Percentiles rank a stretch among this genome's conserved stretches.
These are phyloP conservation scores for Thrips palmi DNA, from an alignment of 1,140 invertebrate genomes.

Conservation along the genomic window DNA sequence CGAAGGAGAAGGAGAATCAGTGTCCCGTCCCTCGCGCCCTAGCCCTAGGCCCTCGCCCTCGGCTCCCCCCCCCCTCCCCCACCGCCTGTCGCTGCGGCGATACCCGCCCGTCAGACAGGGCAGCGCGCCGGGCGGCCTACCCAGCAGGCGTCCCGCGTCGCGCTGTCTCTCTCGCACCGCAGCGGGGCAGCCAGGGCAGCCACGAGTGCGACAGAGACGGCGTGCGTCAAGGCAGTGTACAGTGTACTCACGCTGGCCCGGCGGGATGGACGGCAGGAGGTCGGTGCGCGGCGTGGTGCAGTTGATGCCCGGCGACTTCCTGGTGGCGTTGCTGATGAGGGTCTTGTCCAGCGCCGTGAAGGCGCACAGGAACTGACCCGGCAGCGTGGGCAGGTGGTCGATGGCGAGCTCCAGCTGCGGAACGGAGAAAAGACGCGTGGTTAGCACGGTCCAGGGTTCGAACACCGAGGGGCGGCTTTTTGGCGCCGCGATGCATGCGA, in stretches of 20 bases:
- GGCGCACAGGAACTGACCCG: conserved; percentile 79
- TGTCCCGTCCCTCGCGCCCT: too few relatives aligned
- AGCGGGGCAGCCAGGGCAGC: too few relatives aligned
- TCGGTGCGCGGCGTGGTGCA: conserved; percentile 89
- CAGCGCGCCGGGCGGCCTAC: too few relatives aligned
- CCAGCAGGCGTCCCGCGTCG: too few relatives aligned
- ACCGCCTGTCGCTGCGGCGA: too few relatives aligned
- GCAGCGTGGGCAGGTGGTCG: conserved; percentile 77
- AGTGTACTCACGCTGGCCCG: conserved; percentile 58
- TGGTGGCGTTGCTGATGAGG: conserved; percentile 73
- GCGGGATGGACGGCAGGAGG: conserved; percentile 72
- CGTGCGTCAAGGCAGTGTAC: conserved; percentile 77
- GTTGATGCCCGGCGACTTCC: conserved; percentile 73
- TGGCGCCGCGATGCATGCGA: not conserved
- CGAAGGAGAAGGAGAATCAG: too few relatives aligned
- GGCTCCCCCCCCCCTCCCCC: too few relatives aligned
- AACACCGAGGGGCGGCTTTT: not conserved
- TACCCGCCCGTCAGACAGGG: too few relatives aligned
- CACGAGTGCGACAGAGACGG: too few relatives aligned
- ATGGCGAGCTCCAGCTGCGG: conserved; percentile 65
- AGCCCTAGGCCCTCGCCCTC: too few relatives aligned
- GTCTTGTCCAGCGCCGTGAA: conserved; percentile 84
- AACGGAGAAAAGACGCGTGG: conserved; percentile 13
- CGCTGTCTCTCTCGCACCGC: too few relatives aligned
- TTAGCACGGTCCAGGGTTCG: not conserved